These are phyloP conservation scores for Phyllotreta cruciferae DNA, from an alignment of 2,888 invertebrate genomes.

Conservation along the genomic window DNA sequence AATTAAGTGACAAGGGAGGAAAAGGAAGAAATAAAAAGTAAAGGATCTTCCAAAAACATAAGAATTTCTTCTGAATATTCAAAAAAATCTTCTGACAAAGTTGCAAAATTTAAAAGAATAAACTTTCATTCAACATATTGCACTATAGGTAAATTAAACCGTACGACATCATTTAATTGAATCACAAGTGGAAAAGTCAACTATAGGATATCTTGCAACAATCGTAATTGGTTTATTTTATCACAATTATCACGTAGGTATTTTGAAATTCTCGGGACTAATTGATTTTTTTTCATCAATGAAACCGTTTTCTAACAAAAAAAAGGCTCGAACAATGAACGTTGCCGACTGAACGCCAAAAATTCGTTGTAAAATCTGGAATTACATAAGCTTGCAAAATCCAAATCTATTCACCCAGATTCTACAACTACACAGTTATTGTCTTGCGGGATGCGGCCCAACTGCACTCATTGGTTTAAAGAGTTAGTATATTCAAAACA, in stretches of 20 bases:
- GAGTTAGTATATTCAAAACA: no score
- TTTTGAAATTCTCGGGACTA: slow-evolving; percentile 8
- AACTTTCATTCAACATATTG: no score
- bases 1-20: no score
- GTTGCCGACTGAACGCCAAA: slow-evolving; percentile 18
- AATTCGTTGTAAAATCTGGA: slow-evolving; percentile 24
- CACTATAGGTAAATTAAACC: no score
- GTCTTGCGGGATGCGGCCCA: slow-evolving; percentile 9
- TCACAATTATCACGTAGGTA: slow-evolving; percentile 6
- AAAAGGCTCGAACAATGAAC: slow-evolving; percentile 22
- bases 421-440: slow-evolving; percentile 28
- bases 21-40: no score
- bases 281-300: slow-evolving; percentile 12
- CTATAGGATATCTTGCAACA: not conserved
- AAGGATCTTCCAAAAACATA: no score
- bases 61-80: no score
- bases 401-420: slow-evolving; percentile 32
- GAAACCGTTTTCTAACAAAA: slow-evolving; percentile 12
- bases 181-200: no score
- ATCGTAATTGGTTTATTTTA: not conserved
- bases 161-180: no score
- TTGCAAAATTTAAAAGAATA: no score
- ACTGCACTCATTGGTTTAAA: slow-evolving; percentile 4
- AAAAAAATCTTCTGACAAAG: no score
- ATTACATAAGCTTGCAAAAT: slow-evolving; percentile 35